phyloP scores from a whole-genome alignment of 2,113 vertebrate genomes.

The Pipa parva region DNA sequence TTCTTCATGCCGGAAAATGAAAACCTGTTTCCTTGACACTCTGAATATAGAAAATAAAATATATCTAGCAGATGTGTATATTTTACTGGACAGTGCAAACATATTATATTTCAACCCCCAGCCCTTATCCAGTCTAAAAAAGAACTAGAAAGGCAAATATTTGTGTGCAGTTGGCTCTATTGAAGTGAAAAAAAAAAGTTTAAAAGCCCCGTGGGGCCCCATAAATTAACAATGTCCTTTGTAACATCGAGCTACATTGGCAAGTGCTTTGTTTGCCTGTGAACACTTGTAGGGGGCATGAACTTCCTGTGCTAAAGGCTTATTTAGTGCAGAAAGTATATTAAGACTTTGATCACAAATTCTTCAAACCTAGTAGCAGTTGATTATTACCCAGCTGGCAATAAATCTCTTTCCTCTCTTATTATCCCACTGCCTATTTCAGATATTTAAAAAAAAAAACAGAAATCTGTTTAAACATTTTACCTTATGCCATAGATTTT shows the following conservation, averaged over 20 bases:
- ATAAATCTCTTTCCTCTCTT: constrained; percentile 54
- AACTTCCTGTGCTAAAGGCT: constrained; percentile 43
- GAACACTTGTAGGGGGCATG: constrained; percentile 43
- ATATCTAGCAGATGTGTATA: constrained; percentile 19
- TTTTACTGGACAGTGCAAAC: constrained; percentile 15
- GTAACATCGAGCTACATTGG: constrained; percentile 31
- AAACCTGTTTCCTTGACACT: neutral
- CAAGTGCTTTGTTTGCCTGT: constrained; percentile 47
- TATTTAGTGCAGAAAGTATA: constrained; percentile 39
- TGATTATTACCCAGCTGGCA: constrained; percentile 59
- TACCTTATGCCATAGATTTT: constrained; percentile 39
- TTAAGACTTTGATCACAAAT: constrained; percentile 45
- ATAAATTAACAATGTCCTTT: constrained; percentile 44
- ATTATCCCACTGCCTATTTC: constrained; percentile 57
- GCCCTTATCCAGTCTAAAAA: constrained; percentile 40
- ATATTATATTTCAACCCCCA: constrained; percentile 35
- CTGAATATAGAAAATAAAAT: neutral
- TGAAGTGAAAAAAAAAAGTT: constrained; percentile 47
- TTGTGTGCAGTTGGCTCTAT: constrained; percentile 43
- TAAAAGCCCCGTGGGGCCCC: constrained; percentile 41
- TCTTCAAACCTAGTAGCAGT: constrained; percentile 48
- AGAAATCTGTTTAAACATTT: constrained; percentile 66
- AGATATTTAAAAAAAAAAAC: constrained; percentile 57
- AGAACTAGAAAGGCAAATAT: constrained; percentile 53
- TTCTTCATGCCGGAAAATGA: neutral